Evolutionary conservation across 2,113 vertebrate genomes (phyloP), one percentile per base, ranked within the genome.

Genomic region (Apteryx owenii): DNA sequence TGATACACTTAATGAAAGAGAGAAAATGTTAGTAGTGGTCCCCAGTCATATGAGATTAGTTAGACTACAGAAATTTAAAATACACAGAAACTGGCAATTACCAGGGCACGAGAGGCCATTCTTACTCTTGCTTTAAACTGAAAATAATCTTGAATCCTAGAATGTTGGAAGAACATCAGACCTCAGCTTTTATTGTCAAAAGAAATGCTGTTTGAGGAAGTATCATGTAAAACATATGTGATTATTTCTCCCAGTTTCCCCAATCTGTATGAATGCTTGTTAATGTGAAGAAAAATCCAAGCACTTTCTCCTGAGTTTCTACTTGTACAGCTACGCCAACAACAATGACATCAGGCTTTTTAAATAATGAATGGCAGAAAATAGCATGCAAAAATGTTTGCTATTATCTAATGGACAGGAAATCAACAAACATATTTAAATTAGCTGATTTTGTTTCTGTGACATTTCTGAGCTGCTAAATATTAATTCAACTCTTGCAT

Each of bases 361-460:
- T 72, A 92, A 91, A 94, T 82, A 73, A 53, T 5, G 17, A 93
- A 85, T 72, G 36, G 44, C 58, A 90, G 33, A 40, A 90, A 93
- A 56, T 38, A 85, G 50, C 33, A 60, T 42, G n/a, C 25, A 88
- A 73, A 92, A 81, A 85, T 64, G 2, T 71, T 95, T 93, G 28
- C 42, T 77, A 22, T 64, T 93, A 72, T 86, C 54, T 91, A 76
- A 92, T 82, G 92, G 88, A 87, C 79, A 93, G 66, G 61, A 95
- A 96, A 92, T 78, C 42, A 93, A 95, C 78, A 95, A 94, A 71
- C 56, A 33, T 88, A 92, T 42, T 77, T 95, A 89, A 97, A 91
- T 89, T 83, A 97, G 77, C 53, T 92, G 53, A 93, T 96, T 94
- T 44, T 78, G 16, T 80, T 91, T 91, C 64, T 78, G 87, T 83